These are phyloP conservation scores for Rhodinocichla rosea DNA, from an alignment of 2,113 vertebrate species.

Conservation along the genomic window DNA sequence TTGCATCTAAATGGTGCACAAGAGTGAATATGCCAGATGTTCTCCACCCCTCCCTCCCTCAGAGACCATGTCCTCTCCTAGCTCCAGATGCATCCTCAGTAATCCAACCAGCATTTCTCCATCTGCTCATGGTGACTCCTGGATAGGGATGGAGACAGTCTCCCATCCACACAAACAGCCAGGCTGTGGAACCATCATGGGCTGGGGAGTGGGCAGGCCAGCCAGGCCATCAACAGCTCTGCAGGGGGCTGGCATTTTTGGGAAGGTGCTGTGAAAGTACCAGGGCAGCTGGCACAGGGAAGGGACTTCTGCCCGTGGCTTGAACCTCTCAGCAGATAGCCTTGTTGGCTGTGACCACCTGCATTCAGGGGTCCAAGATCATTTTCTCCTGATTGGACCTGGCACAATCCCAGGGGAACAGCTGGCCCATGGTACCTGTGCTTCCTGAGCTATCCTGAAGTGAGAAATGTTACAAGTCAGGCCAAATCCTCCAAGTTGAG, in stretches of 20 bases:
- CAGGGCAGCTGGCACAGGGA: neutral
- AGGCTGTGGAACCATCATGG: rapidly evolving
- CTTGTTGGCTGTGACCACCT: rapidly evolving
- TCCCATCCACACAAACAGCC: neutral
- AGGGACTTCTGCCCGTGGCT: neutral
- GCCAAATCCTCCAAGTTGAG: neutral
- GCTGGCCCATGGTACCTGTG: neutral
- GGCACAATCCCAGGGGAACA: rapidly evolving
- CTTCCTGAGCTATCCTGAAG: neutral
- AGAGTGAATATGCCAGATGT: neutral
- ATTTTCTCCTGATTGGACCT: rapidly evolving
- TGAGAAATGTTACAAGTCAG: neutral
- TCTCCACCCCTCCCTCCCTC: neutral
- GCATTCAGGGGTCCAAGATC: rapidly evolving
- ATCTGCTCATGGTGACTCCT: neutral
- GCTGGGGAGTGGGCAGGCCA: rapidly evolving
- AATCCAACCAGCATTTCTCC: neutral
- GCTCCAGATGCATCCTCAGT: neutral
- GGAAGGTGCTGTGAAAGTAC: neutral
- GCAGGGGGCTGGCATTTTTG: neutral
- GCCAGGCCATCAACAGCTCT: rapidly evolving
- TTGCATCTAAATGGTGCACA: rapidly evolving
- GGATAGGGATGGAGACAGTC: neutral
- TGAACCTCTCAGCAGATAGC: neutral
- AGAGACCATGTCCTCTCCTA: neutral